These are phyloP conservation scores for Melospiza melodia DNA, from an alignment of 2,113 vertebrate genomes.

Conservation along the genomic window DNA sequence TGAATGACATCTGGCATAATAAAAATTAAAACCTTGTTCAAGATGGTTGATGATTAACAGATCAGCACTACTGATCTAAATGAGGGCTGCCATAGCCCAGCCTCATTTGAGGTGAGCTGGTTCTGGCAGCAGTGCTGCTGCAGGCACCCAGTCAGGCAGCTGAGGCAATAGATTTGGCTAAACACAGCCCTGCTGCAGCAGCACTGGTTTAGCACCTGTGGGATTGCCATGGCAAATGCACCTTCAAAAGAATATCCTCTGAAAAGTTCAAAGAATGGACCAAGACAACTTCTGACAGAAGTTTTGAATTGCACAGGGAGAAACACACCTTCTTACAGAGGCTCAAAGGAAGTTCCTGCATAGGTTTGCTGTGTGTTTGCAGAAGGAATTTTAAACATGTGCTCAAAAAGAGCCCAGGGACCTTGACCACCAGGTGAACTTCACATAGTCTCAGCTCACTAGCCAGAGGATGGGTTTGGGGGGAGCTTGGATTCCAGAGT, in stretches of 20 bases:
- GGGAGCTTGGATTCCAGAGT: neutral
- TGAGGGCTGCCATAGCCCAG: neutral
- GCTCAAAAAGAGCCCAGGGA: neutral
- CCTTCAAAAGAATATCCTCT: neutral
- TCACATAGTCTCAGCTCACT: too few species aligned
- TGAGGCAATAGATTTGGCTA: neutral
- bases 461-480: fast-evolving
- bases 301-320: neutral
- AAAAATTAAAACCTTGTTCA: neutral
- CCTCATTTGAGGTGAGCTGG: neutral
- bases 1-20: neutral
- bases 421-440: neutral
- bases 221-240: neutral
- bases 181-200: neutral
- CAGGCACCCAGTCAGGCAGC: neutral
- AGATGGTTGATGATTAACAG: neutral
- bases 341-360: neutral
- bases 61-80: neutral
- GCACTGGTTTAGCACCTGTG: neutral
- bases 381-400: neutral
- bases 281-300: neutral
- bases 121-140: neutral
- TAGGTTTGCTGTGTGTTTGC: neutral
- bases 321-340: neutral
- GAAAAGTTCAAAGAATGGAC: neutral